A percentile compares a stretch with the other conserved stretches of the same genome.
phyloP scores from a whole-genome alignment of 2,888 invertebrate species.

The Callyntrura guangdongensis region DNA sequence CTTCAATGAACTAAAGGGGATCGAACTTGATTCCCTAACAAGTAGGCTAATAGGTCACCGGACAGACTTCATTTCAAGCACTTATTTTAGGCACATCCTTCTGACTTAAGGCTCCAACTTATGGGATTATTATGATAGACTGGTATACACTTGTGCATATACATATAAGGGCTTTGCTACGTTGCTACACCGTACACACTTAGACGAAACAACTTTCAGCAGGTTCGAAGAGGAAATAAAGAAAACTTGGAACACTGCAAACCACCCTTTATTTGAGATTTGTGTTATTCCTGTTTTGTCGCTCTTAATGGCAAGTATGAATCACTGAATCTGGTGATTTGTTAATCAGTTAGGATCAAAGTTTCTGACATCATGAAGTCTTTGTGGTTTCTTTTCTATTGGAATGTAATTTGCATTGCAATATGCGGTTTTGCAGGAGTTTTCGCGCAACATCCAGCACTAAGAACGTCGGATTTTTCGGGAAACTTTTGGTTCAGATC shows the following conservation, averaged over 20 bases:
- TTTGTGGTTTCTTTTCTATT: background rate
- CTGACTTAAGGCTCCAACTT: too few species aligned
- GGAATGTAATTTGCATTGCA: background rate
- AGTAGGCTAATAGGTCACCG: background rate
- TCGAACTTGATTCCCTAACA: background rate
- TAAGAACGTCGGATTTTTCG: slow-evolving; percentile 69
- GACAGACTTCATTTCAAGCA: background rate
- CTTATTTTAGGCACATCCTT: too few species aligned
- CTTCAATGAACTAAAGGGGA: background rate
- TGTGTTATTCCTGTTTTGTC: background rate
- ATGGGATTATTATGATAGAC: too few species aligned
- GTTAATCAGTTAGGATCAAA: background rate
- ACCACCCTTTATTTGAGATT: too few species aligned
- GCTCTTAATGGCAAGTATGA: background rate
- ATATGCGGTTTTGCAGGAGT: background rate
- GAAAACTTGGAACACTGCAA: background rate
- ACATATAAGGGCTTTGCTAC: too few species aligned
- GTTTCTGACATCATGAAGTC: background rate
- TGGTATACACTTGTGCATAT: too few species aligned
- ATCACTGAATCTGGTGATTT: background rate
- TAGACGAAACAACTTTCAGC: too few species aligned
- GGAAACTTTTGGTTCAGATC: slow-evolving; percentile 52
- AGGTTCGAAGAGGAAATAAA: too few species aligned
- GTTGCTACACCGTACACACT: too few species aligned
- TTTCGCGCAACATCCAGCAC: background rate